Evolutionary conservation across 2,888 invertebrate species (phyloP).

Genomic region (Acanthosepion esculentum): DNA sequence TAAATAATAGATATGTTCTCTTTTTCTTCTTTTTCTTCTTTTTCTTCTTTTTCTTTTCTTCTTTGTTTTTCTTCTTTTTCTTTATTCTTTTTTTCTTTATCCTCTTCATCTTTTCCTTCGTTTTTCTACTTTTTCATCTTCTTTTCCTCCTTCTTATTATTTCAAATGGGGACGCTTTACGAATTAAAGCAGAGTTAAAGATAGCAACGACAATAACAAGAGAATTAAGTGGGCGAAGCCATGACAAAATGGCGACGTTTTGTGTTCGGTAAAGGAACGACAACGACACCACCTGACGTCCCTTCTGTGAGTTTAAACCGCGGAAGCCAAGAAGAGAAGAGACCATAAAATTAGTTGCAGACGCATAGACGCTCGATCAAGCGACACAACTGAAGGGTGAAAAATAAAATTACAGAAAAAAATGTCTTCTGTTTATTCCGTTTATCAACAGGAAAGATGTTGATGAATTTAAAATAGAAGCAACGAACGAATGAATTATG

Average conservation of each 20-base stretch:
- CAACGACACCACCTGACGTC: neutral
- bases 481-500: neutral
- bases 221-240: neutral
- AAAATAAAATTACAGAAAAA: neutral
- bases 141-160: no score
- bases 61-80: no score
- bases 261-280: neutral
- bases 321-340: neutral
- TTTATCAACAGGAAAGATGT: conserved; percentile 21
- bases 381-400: neutral
- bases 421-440: neutral
- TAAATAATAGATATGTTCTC: no score
- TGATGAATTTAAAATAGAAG: conserved; percentile 9
- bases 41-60: no score
- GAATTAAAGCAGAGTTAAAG: no score
- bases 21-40: no score
- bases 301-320: neutral
- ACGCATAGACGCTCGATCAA: neutral
- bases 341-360: neutral
- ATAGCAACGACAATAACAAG: no score
- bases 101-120: no score
- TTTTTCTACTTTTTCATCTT: no score
- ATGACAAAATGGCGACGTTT: neutral
- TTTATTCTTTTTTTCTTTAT: no score
- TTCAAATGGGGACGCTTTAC: no score